These are phyloP conservation scores for Scomber japonicus DNA, from an alignment of 2,113 vertebrate genomes.

Conservation along the genomic window DNA sequence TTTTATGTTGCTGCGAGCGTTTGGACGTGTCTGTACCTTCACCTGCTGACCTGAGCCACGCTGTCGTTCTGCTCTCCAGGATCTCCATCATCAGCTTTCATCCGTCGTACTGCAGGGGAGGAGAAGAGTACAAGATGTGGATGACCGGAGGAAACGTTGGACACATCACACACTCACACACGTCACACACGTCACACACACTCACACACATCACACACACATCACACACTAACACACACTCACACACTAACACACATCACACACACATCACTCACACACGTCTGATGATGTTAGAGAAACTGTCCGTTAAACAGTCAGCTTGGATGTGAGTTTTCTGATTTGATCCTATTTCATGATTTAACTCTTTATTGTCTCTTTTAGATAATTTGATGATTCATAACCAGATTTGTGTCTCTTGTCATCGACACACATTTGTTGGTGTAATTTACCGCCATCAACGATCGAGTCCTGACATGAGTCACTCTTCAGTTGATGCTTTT, in stretches of 20 bases:
- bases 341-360: not conserved
- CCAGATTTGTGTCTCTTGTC: too few species aligned
- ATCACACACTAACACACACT: too few species aligned
- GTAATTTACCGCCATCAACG: too few species aligned
- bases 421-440: too few species aligned
- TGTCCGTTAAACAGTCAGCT: not conserved
- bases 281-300: not conserved
- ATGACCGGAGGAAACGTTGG: not conserved
- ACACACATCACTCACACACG: too few species aligned
- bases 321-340: not conserved
- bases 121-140: not conserved
- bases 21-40: not conserved
- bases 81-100: slow-evolving; percentile 18
- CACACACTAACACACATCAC: too few species aligned
- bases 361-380: too few species aligned
- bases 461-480: too few species aligned
- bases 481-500: too few species aligned
- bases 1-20: not conserved
- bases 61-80: slow-evolving; percentile 1
- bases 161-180: not conserved
- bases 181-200: too few species aligned
- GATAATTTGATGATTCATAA: too few species aligned
- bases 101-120: not conserved
- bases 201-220: too few species aligned
- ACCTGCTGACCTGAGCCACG: not conserved